Conservation (phyloP, 2,888 invertebrate species). For the Acrobasis consociella region DNA sequence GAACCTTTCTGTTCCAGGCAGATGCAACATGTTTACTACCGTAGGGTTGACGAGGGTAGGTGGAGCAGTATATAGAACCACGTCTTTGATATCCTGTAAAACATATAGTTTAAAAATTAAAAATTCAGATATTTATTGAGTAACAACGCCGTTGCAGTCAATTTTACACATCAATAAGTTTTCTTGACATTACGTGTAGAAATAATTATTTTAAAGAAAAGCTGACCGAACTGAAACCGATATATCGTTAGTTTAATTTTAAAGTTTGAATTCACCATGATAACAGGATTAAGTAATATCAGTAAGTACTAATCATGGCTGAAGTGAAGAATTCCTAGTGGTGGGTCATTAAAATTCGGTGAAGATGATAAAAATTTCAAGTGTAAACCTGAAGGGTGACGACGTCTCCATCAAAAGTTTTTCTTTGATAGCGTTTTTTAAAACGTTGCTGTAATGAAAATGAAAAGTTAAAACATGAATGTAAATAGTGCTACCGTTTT, state of each 20-base stretch:
- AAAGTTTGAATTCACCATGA: no score
- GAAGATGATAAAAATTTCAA: not conserved
- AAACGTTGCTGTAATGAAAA: slow-evolving; percentile 59
- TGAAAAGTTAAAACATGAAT: not conserved
- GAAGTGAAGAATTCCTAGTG: no score
- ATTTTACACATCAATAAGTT: no score
- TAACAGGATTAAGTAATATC: no score
- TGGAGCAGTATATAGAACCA: slow-evolving; percentile 75
- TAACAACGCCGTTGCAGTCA: not conserved
- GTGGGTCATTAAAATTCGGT: no score
- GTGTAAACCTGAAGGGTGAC: slow-evolving; percentile 58
- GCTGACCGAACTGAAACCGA: no score
- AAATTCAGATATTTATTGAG: not conserved
- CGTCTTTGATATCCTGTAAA: slow-evolving; percentile 81
- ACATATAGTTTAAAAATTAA: slow-evolving; percentile 8
- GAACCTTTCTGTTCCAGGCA: slow-evolving; percentile 78
- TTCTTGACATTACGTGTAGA: no score
- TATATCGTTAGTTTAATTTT: no score
- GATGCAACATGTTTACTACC: slow-evolving; percentile 78
- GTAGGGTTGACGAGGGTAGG: slow-evolving; percentile 61
- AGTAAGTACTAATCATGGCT: no score
- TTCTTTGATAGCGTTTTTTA: slow-evolving; percentile 72
- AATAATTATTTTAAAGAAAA: no score
- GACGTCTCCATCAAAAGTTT: slow-evolving; percentile 64
- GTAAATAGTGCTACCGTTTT: not conserved